These are phyloP conservation scores for human DNA, from an alignment of 2,113 vertebrate species.

Conservation along the genomic window DNA sequence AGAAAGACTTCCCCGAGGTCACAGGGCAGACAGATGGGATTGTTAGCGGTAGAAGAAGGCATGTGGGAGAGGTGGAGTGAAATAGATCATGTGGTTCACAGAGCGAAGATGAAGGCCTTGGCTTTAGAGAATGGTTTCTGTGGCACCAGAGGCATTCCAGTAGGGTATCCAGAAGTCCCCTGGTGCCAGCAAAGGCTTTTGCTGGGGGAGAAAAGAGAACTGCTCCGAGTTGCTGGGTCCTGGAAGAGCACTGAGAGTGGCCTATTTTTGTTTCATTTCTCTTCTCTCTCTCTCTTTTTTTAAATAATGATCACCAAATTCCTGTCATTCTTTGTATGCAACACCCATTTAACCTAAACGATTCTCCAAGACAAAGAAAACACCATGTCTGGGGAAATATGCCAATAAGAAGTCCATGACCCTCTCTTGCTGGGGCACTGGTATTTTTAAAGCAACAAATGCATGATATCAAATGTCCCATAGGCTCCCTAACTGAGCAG, in stretches of 20 bases:
- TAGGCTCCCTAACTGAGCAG: slow-evolving; percentile 31
- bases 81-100: not conserved
- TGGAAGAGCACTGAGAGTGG: not conserved
- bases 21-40: not conserved
- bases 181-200: not conserved
- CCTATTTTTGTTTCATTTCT: slow-evolving; percentile 48
- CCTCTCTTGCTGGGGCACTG: slow-evolving; percentile 64
- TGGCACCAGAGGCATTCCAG: not conserved
- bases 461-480: slow-evolving; percentile 61
- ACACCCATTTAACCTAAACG: slow-evolving; percentile 66
- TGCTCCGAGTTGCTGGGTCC: not conserved
- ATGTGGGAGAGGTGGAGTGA: not conserved
- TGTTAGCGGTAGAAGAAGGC: not conserved
- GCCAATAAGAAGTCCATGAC: slow-evolving; percentile 68
- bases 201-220: not conserved
- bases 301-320: slow-evolving; percentile 65
- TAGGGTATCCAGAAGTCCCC: not conserved
- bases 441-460: slow-evolving; percentile 75
- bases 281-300: not conserved
- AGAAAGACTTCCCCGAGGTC: not conserved
- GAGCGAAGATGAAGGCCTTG: not conserved
- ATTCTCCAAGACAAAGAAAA: slow-evolving; percentile 76
- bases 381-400: slow-evolving; percentile 22
- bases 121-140: not conserved
- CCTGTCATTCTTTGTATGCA: slow-evolving; percentile 69